Conservation (phyloP, 1,140 invertebrate genomes). For the Drosophila hydei region DNA sequence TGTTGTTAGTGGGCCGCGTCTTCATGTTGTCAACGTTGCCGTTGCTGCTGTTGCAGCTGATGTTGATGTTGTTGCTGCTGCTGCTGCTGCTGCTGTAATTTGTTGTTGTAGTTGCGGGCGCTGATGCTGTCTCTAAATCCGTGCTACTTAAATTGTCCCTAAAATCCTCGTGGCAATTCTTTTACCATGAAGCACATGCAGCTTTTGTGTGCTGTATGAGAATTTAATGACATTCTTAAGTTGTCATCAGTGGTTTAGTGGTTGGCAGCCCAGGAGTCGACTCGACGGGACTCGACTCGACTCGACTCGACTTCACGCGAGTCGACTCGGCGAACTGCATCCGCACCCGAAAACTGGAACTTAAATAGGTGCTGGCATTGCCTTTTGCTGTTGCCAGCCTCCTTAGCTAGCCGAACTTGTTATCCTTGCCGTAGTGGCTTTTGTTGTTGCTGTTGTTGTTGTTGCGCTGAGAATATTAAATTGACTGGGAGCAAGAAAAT, state of each 20-base stretch:
- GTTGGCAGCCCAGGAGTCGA: slow-evolving; percentile 46
- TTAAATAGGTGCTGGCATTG: slow-evolving; percentile 32
- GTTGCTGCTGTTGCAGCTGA: slow-evolving; percentile 44
- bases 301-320: slow-evolving; percentile 23
- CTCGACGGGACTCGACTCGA: slow-evolving; percentile 6
- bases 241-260: slow-evolving; percentile 80
- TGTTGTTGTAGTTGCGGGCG: slow-evolving; percentile 23
- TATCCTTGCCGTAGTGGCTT: slow-evolving; percentile 59
- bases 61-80: slow-evolving; percentile 30
- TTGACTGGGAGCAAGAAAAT: slow-evolving; percentile 78
- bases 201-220: slow-evolving; percentile 79
- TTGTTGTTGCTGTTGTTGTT: slow-evolving; percentile 23
- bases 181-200: slow-evolving; percentile 80
- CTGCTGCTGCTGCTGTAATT: slow-evolving; percentile 21
- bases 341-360: slow-evolving; percentile 50
- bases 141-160: slow-evolving; percentile 82
- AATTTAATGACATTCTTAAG: slow-evolving; percentile 82
- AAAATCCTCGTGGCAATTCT: slow-evolving; percentile 82
- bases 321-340: slow-evolving; percentile 38
- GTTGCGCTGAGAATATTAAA: slow-evolving; percentile 70
- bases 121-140: slow-evolving; percentile 74
- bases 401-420: slow-evolving; percentile 58
- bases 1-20: slow-evolving; percentile 14
- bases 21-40: slow-evolving; percentile 15
- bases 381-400: slow-evolving; percentile 31